Evolutionary conservation across 2,888 invertebrate genomes (phyloP).

Genomic region (Drosophila anomalipes): DNA sequence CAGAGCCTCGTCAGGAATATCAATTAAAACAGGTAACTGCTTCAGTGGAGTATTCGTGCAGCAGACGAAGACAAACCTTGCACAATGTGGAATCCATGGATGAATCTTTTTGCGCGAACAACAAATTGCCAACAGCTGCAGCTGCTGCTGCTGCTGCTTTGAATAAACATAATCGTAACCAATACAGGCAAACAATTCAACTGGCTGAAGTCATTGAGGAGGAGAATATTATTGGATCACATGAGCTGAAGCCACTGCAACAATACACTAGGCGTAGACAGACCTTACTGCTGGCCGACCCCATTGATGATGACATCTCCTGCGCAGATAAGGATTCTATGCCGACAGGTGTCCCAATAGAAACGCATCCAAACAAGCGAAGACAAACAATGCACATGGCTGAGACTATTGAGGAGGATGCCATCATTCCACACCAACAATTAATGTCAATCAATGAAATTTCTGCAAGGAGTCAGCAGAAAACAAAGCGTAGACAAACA

Average conservation of each 20-base stretch:
- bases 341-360: neutral
- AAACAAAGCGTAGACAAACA: constrained; percentile 3
- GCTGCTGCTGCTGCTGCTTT: neutral
- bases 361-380: neutral
- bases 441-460: neutral
- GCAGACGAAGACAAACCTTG: constrained; percentile 26
- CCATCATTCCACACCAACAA: neutral
- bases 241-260: neutral
- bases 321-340: neutral
- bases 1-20: neutral
- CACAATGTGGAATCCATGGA: constrained; percentile 22
- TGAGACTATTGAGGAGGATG: neutral
- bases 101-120: constrained; percentile 14
- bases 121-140: neutral
- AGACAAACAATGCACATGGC: constrained; percentile 5
- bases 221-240: neutral
- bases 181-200: neutral
- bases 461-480: neutral
- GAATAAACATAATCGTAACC: neutral
- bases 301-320: constrained; percentile 13
- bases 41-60: neutral
- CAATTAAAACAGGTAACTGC: neutral
- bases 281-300: constrained; percentile 7
- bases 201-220: neutral
- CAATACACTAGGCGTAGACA: constrained; percentile 4